Conservation (phyloP, 2,888 invertebrate species). For the Hirtodrosophila histrioides region DNA sequence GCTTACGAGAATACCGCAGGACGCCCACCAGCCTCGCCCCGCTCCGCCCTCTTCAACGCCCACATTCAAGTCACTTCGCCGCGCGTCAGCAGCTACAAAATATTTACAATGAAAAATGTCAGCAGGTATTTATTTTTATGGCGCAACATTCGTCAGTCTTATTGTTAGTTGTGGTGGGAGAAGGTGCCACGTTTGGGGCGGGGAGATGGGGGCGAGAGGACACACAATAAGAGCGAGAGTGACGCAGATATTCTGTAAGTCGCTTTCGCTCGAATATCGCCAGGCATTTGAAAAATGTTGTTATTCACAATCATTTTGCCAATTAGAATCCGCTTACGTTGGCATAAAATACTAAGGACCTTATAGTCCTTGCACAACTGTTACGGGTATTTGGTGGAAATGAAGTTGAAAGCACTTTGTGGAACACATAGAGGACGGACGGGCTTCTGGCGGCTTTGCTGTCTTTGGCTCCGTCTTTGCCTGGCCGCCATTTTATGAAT, state of each 20-base stretch:
- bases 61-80: conserved; percentile 56
- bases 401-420: conserved; percentile 7
- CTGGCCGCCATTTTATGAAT: conserved; percentile 69
- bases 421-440: conserved; percentile 23
- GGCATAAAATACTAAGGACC: no score
- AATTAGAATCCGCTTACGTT: no score
- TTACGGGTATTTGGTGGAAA: neutral
- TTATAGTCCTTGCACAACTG: no score
- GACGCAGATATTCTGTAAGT: conserved; percentile 5
- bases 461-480: conserved; percentile 35
- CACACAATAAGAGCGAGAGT: conserved; percentile 1
- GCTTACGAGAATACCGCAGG: conserved; percentile 4
- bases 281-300: no score
- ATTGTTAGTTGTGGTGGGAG: conserved; percentile 64
- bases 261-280: conserved; percentile 8
- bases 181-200: neutral
- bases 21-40: conserved; percentile 11
- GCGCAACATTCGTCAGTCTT: conserved; percentile 77
- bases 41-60: conserved; percentile 20
- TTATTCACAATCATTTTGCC: no score
- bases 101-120: conserved; percentile 80
- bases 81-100: conserved; percentile 77
- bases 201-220: neutral
- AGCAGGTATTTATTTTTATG: conserved; percentile 81
- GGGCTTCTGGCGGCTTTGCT: conserved; percentile 12